These are phyloP conservation scores for Antechinus flavipes DNA, from an alignment of 2,113 vertebrate genomes.

Conservation along the genomic window DNA sequence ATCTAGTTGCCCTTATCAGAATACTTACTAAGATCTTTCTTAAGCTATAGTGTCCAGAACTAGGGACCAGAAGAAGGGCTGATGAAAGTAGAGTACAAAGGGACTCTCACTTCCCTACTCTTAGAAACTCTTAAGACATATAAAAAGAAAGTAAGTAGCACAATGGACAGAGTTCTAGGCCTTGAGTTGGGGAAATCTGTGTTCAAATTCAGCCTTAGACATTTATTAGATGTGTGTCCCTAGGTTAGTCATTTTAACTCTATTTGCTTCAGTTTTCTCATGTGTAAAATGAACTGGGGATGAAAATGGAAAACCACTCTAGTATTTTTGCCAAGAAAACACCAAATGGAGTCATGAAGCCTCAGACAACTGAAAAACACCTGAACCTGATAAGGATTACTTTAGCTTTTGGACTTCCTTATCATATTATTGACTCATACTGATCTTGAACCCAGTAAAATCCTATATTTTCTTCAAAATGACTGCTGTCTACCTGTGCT, in stretches of 20 bases:
- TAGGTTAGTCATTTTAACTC: not conserved
- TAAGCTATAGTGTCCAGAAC: not conserved
- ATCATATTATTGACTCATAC: not conserved
- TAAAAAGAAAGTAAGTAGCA: not conserved
- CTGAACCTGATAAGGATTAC: not conserved
- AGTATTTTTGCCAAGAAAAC: not conserved
- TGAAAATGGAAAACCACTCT: not conserved
- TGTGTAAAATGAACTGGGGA: not conserved
- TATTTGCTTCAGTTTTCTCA: conserved; percentile 40
- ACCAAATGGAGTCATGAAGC: not conserved
- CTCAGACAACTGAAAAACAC: not conserved
- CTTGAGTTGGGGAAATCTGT: not conserved
- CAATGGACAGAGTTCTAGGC: not conserved
- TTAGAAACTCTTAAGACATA: not conserved
- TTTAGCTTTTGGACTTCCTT: not conserved
- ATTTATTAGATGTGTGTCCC: not conserved
- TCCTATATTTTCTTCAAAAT: not conserved
- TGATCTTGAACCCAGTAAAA: not conserved
- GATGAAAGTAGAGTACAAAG: not conserved
- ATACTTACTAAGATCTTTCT: not conserved
- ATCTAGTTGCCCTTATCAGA: not conserved
- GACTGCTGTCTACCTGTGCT: not conserved
- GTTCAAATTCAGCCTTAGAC: not conserved
- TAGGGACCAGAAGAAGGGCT: too few relatives aligned
- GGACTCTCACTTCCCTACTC: not conserved